Evolutionary conservation across 2,113 vertebrate species (phyloP).

Genomic region (Syngnathus typhle): DNA sequence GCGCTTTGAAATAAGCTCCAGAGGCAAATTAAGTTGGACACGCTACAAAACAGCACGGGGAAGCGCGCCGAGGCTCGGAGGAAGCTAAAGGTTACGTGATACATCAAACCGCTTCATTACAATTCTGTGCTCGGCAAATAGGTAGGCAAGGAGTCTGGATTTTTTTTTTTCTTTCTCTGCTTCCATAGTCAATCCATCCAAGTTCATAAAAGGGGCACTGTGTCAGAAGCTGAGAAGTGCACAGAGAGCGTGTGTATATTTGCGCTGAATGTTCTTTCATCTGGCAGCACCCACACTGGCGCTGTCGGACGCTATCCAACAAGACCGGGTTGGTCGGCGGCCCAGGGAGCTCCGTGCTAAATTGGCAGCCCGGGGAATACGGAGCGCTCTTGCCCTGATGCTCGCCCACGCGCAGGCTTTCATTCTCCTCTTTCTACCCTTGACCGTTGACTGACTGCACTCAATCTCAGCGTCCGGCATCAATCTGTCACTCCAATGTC

Average conservation of each 20-base stretch:
- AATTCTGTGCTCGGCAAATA: conserved; percentile 10
- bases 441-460: conserved; percentile 61
- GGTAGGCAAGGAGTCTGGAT: conserved; percentile 18
- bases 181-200: conserved; percentile 43
- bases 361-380: conserved; percentile 71
- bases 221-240: conserved; percentile 61
- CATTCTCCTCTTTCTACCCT: conserved; percentile 65
- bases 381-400: conserved; percentile 52
- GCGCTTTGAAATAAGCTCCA: conserved; percentile 36
- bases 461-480: conserved; percentile 40
- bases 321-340: conserved; percentile 41
- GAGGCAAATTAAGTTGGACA: conserved; percentile 29
- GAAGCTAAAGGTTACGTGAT: conserved; percentile 56
- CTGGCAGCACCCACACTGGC: conserved; percentile 60
- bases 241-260: conserved; percentile 36
- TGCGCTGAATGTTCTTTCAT: conserved; percentile 63
- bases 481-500: conserved; percentile 59
- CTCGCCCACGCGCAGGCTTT: conserved; percentile 64
- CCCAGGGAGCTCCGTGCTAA: conserved; percentile 64
- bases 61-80: conserved; percentile 17
- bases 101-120: conserved; percentile 49
- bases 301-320: conserved; percentile 61
- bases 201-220: conserved; percentile 66
- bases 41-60: conserved; percentile 36
- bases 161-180: conserved; percentile 31